A percentile compares a stretch with the other conserved stretches of the same genome.
Conservation (phyloP, 2,888 invertebrate genomes). For the Brachynemurus nebulosus region DNA sequence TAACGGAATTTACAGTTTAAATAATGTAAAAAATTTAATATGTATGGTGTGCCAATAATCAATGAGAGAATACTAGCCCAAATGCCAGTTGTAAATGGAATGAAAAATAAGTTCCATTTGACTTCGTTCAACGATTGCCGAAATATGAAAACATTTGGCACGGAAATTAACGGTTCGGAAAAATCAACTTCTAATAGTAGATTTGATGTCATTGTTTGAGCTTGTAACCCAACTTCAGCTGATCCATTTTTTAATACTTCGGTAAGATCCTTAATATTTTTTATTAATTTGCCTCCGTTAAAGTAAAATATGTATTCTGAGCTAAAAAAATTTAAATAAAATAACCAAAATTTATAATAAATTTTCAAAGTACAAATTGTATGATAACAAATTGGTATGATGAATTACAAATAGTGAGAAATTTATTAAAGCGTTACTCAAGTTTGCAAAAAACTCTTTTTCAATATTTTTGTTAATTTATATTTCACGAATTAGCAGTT, state of each 20-base stretch:
- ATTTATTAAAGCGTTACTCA: too few species aligned
- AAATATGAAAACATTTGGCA: neutral
- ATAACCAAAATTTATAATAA: too few species aligned
- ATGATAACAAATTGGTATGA: too few species aligned
- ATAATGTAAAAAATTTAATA: slow-evolving; percentile 1
- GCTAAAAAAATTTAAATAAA: too few species aligned
- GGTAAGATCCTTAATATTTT: neutral
- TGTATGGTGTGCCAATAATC: neutral
- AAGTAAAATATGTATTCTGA: neutral
- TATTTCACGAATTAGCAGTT: too few species aligned
- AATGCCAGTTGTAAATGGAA: neutral
- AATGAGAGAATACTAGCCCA: neutral
- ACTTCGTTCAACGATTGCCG: neutral
- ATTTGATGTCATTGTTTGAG: neutral
- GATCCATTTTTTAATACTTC: neutral
- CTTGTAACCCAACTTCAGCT: neutral
- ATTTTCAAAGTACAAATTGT: too few species aligned
- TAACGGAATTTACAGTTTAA: neutral
- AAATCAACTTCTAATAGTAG: neutral
- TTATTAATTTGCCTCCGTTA: neutral
- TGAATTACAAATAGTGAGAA: too few species aligned
- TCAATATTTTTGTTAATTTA: too few species aligned
- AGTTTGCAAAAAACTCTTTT: too few species aligned
- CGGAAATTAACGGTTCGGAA: neutral
- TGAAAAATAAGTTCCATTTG: neutral